These are phyloP conservation scores for Molossus molossus DNA, from an alignment of 2,797 vertebrate species.

Conservation along the genomic window DNA sequence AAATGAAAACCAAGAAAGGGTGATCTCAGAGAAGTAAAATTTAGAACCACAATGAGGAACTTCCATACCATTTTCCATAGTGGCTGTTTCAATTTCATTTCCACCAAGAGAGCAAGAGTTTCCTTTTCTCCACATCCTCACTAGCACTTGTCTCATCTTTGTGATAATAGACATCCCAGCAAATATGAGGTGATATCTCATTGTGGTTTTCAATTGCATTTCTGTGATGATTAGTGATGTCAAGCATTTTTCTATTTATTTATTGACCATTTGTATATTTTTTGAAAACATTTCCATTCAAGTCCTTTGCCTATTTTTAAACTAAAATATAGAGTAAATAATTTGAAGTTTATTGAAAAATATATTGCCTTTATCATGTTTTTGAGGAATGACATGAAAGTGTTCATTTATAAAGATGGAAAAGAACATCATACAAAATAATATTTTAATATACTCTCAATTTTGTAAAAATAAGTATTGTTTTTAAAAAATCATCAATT, in stretches of 20 bases:
- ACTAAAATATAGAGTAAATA: background rate
- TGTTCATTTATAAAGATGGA: background rate
- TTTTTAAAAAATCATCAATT: background rate
- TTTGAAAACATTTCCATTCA: background rate
- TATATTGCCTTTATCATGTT: background rate
- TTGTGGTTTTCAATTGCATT: background rate
- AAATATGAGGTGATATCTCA: background rate
- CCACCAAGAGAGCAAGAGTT: background rate
- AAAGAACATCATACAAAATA: background rate
- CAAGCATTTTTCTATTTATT: background rate
- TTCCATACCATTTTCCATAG: background rate
- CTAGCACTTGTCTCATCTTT: background rate
- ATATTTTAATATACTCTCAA: background rate
- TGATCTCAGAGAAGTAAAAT: background rate
- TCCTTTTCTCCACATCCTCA: background rate
- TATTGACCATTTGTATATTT: background rate
- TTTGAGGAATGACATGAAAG: constrained; percentile 18
- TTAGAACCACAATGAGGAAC: background rate
- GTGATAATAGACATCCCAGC: background rate
- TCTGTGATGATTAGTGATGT: background rate
- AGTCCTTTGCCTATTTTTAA: background rate
- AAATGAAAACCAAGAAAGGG: background rate
- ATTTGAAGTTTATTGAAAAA: background rate
- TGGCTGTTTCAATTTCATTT: background rate
- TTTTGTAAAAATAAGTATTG: background rate